Percentiles rank a stretch among this genome's conserved stretches.
Conservation (phyloP, 2,797 vertebrate species). For the Salmo trutta region DNA sequence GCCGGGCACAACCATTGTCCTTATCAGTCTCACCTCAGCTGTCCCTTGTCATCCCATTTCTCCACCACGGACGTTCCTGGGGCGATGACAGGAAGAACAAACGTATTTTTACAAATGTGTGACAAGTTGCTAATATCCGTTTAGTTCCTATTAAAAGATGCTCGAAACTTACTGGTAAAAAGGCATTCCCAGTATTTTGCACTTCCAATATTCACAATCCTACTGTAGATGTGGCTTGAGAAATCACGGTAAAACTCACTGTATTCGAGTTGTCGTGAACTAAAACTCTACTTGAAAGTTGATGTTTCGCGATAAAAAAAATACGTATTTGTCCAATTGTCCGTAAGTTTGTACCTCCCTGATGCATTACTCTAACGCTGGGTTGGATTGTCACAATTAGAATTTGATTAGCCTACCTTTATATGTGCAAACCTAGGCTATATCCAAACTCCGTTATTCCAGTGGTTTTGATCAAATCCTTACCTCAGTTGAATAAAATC, state of each 20-base stretch:
- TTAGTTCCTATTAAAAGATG: slow-evolving; percentile 20
- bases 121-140: neutral
- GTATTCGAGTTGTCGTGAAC: neutral
- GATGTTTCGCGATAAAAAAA: slow-evolving; percentile 17
- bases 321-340: neutral
- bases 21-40: slow-evolving; percentile 74
- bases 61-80: slow-evolving; percentile 63
- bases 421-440: slow-evolving; percentile 28
- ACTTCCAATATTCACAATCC: slow-evolving; percentile 35
- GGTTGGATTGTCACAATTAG: slow-evolving; percentile 44
- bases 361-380: neutral
- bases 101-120: neutral
- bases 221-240: slow-evolving; percentile 17
- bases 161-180: slow-evolving; percentile 29
- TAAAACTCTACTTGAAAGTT: slow-evolving; percentile 11
- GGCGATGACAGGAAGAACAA: slow-evolving; percentile 3
- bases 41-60: slow-evolving; percentile 86
- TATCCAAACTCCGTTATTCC: slow-evolving; percentile 38
- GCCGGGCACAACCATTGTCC: slow-evolving; percentile 82
- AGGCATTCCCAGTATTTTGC: slow-evolving; percentile 43
- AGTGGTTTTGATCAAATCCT: slow-evolving; percentile 35
- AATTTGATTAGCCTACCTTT: slow-evolving; percentile 25
- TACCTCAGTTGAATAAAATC: slow-evolving; percentile 27
- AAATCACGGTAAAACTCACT: slow-evolving; percentile 9
- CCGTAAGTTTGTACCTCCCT: slow-evolving; percentile 28